Base-by-base conservation (phyloP, 2,888 invertebrate genomes). In the Tromatobia lineatoria region DNA sequence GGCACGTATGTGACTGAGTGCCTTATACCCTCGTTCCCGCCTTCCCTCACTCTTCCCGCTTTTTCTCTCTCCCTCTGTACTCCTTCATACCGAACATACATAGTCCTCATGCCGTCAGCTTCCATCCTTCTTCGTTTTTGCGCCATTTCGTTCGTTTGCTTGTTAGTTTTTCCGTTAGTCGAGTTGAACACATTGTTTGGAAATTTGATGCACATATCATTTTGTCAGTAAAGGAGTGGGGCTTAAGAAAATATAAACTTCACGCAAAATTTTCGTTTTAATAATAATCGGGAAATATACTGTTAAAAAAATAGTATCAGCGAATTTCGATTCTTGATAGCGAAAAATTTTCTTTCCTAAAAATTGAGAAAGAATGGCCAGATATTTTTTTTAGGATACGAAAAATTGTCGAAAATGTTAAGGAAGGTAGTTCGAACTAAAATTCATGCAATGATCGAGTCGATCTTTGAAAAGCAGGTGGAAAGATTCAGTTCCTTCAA, bases 1-100 rank as follows among this genome's bases (percentile, higher is more conserved):
- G 81, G 89, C 91, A 91, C 91, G 91, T 91, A 88, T 89, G 88
- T 87, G 88, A 88, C 88, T 87, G 89, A 91, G 88, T 89, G 86
- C 84, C 89, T 89, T 88, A 88, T 87, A 89, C 79, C 75, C 83
- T 79, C 70, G 75, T 79, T 38, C 67, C 47, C 69, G 78, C 83
- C 50, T 79, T 80, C 54, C 70, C 75, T 81, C 79, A 67, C 64
- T 73, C 75, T 80, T 47, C 34, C 29, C 70, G 61, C 59, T 42
- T 45, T 67, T 38, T 73, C 34, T 70, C 38, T 66, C 52, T 1
- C 0, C 54, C 38, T 45, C n/a, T 38, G 66, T 76, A 42, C 57
- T 57, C 34, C 38, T 11, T 15, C 18, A 59, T 59, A 61, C 64
- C 23, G 3, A 50, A 50, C 59, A 34, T 25, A 29, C n/a, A 66